Conservation (phyloP, 2,113 vertebrate genomes). For the Suncus etruscus region DNA sequence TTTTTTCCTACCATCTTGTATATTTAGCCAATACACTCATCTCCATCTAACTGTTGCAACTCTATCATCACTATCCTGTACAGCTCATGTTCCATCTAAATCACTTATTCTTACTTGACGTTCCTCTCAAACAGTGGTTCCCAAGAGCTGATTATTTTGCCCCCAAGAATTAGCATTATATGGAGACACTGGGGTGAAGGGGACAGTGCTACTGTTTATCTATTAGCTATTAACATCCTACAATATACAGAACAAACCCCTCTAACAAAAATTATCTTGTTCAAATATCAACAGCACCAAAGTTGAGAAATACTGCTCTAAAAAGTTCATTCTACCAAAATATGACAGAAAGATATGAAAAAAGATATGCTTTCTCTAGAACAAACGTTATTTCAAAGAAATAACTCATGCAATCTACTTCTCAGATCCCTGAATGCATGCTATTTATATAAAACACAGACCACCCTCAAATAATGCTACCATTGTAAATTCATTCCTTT, state of each 20-base stretch:
- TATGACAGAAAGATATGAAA: neutral
- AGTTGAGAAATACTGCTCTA: constrained; percentile 52
- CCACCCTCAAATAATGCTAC: constrained; percentile 25
- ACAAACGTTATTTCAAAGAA: constrained; percentile 53
- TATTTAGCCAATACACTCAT: neutral
- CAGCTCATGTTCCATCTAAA: constrained; percentile 1
- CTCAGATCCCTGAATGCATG: constrained; percentile 47
- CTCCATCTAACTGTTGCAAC: constrained; percentile 7
- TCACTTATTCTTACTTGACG: constrained; percentile 12
- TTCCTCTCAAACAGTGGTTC: constrained; percentile 33
- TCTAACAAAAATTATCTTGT: constrained; percentile 27
- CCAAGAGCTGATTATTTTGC: constrained; percentile 3
- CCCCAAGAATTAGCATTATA: neutral
- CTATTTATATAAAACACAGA: constrained; percentile 48
- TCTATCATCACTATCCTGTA: constrained; percentile 25
- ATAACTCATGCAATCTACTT: constrained; percentile 10
- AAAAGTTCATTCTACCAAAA: constrained; percentile 33
- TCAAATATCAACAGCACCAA: neutral
- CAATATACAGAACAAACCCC: neutral
- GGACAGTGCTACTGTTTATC: neutral
- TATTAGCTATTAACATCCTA: neutral
- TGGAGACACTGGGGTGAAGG: neutral
- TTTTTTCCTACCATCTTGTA: constrained; percentile 24
- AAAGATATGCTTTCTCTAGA: constrained; percentile 34
- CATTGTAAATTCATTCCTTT: neutral